Evolutionary conservation across 2,888 invertebrate species (phyloP), one percentile per base, ranked within the genome.

Genomic region (Standfussiana lucernea): DNA sequence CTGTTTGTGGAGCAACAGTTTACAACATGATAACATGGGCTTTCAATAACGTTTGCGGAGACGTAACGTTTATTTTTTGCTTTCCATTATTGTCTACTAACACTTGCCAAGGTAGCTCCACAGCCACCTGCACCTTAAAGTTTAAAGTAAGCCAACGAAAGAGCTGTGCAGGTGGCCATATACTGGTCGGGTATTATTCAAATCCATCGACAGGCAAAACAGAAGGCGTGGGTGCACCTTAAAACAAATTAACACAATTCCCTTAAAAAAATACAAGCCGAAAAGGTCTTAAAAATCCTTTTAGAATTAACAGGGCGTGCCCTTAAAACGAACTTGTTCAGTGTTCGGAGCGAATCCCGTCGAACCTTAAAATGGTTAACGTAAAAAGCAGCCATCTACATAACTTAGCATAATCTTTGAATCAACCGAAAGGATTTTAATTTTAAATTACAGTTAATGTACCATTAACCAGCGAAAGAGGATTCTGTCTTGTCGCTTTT

Each of bases 331-430:
- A 88, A 89, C 78, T 86, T 81, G 65, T 70, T 77, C 78, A 24
- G n/a, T 61, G 65, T 72, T 73, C 56, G 28, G 56, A 76, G 65
- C 69, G 74, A 83, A 83, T 75, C 72, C 74, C 72, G 62, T 32
- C 78, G 81, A 83, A 87, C 88, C 88, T 89, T 83, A 88, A 90
- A 92, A 91, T 90, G 90, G 90, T 90, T 89, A 87, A 86, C 77
- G 88, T 88, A 92, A 93, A 94, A 94, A 94, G 92, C 91, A 90
- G 89, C 90, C 90, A 95, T 96, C 92, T 95, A 90, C 95, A 96
- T 96, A 93, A 93, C 89, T 95, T 95, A 93, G 89, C 95, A 95
- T 95, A 95, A 93, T 94, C 94, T 95, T 92, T 93, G 93, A 94
- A 94, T 94, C 90, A 94, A 94, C 94, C 94, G 93, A 92, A 92